Percentiles rank a stretch among this genome's conserved stretches.
phyloP scores from a whole-genome alignment of 2,113 vertebrate species.

The Trematomus loennbergii region DNA sequence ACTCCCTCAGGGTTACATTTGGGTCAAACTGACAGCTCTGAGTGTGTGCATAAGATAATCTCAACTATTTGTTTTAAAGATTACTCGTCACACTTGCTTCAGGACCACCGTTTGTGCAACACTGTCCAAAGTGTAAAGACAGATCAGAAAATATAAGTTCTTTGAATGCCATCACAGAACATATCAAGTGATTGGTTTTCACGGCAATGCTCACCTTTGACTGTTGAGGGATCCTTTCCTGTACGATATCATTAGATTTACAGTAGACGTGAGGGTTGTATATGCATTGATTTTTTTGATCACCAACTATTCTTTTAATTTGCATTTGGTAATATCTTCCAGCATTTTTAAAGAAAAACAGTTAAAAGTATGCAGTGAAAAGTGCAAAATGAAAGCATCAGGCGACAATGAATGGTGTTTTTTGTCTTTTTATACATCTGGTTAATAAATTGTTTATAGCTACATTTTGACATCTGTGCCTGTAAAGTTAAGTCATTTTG shows the following conservation, averaged over 20 bases:
- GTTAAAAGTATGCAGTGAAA: background rate
- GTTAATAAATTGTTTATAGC: background rate
- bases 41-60: background rate
- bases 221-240: background rate
- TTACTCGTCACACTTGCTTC: constrained; percentile 27
- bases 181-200: background rate
- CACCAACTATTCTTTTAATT: background rate
- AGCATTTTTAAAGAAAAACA: background rate
- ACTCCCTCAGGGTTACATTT: constrained; percentile 14
- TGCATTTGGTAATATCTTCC: background rate
- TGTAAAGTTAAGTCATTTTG: background rate
- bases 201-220: background rate
- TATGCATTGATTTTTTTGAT: background rate
- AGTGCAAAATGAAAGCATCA: background rate
- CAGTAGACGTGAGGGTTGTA: background rate
- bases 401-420: background rate
- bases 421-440: background rate
- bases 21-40: constrained; percentile 25
- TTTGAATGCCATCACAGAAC: background rate
- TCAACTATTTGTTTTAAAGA: constrained; percentile 27
- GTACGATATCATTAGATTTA: background rate
- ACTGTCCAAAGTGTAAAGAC: background rate
- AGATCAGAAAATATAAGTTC: background rate
- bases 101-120: constrained; percentile 4
- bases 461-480: background rate